These are phyloP conservation scores for Tragulus kanchil DNA, from an alignment of 2,113 vertebrate species.

Conservation along the genomic window DNA sequence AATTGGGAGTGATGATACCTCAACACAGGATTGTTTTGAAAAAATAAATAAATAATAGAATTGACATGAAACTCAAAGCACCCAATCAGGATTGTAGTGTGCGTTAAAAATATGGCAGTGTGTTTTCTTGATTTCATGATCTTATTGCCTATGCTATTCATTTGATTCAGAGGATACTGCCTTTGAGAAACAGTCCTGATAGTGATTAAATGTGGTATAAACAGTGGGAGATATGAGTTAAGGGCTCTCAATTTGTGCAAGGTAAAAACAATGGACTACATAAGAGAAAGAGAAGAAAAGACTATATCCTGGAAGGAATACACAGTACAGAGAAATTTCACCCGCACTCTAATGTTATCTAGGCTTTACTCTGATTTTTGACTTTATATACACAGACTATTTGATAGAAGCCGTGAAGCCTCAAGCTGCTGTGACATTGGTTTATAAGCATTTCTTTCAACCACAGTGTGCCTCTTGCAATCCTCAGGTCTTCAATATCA, in stretches of 20 bases:
- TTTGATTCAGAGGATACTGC: not conserved
- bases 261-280: not conserved
- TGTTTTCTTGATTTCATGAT: not conserved
- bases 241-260: not conserved
- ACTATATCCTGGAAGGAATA: not conserved
- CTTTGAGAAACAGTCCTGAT: not conserved
- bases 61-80: not conserved
- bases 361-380: not conserved
- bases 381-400: not conserved
- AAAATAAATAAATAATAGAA: not conserved
- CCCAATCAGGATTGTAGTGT: not conserved
- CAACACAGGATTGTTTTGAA: not conserved
- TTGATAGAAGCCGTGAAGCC: not conserved
- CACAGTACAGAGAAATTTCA: not conserved
- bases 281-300: not conserved
- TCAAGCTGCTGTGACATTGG: not conserved
- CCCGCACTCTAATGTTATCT: not conserved
- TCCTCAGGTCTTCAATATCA: not conserved
- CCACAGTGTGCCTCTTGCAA: not conserved
- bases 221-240: not conserved
- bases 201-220: not conserved
- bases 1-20: not conserved
- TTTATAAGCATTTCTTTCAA: conserved; percentile 24
- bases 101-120: not conserved
- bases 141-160: not conserved